These are phyloP conservation scores for Drosophila repleta DNA, from an alignment of 1,140 invertebrate genomes.

Conservation along the genomic window DNA sequence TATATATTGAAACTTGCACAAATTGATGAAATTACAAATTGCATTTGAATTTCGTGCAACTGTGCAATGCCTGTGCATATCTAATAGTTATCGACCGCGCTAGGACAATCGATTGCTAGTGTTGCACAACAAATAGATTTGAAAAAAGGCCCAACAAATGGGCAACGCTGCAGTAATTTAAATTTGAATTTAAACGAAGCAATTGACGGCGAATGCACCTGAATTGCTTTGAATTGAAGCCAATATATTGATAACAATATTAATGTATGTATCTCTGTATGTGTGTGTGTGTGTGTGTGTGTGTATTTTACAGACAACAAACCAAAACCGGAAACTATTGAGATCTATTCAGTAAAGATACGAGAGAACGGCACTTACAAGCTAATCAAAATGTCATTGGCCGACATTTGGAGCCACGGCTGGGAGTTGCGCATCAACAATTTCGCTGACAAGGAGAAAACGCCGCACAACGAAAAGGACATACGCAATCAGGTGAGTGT, in stretches of 20 bases:
- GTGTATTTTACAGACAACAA: slow-evolving; percentile 86
- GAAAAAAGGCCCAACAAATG: slow-evolving; percentile 1
- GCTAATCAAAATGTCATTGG: slow-evolving; percentile 86
- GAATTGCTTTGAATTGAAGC: slow-evolving; percentile 38
- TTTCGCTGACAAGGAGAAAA: slow-evolving; percentile 87
- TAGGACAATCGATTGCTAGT: slow-evolving; percentile 19
- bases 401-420: slow-evolving; percentile 88
- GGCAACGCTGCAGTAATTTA: slow-evolving; percentile 19
- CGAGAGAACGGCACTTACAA: slow-evolving; percentile 86
- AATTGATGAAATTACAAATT: slow-evolving; percentile 2
- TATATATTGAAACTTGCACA: background rate
- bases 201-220: slow-evolving; percentile 8
- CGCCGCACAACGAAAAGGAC: slow-evolving; percentile 87
- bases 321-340: slow-evolving; percentile 88
- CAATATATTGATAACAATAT: slow-evolving; percentile 24
- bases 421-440: slow-evolving; percentile 89
- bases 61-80: background rate
- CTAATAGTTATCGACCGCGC: slow-evolving; percentile 6
- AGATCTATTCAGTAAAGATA: slow-evolving; percentile 87
- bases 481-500: slow-evolving; percentile 86
- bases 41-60: background rate
- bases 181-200: slow-evolving; percentile 20
- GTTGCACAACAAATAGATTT: slow-evolving; percentile 7
- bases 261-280: no score
- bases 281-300: no score